These are phyloP conservation scores for Octopus sinensis DNA, from an alignment of 1,140 invertebrate genomes.

Conservation along the genomic window DNA sequence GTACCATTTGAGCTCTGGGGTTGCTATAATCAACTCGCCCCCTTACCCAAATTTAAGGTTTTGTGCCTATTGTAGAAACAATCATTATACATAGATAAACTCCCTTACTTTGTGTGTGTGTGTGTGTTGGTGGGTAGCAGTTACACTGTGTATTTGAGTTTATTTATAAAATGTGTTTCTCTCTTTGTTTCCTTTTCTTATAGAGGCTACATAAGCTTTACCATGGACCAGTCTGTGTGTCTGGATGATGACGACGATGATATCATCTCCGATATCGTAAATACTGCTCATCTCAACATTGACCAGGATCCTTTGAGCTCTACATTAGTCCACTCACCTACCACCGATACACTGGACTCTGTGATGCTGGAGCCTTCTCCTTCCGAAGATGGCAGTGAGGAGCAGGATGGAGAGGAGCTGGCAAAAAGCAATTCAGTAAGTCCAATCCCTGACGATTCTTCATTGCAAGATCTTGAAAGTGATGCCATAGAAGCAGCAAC, in stretches of 20 bases:
- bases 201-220: not conserved
- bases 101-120: no score
- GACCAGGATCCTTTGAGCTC: constrained; percentile 11
- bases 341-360: constrained; percentile 50
- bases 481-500: not conserved
- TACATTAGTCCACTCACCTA: constrained; percentile 37
- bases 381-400: constrained; percentile 31
- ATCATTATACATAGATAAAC: no score
- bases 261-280: constrained; percentile 23
- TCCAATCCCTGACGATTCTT: not conserved
- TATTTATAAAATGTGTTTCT: not conserved
- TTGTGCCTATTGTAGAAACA: no score
- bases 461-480: not conserved
- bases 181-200: not conserved
- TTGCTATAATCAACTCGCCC: no score
- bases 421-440: not conserved
- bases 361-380: constrained; percentile 41
- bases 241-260: constrained; percentile 24
- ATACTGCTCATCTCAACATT: constrained; percentile 17
- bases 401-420: constrained; percentile 7
- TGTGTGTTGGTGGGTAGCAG: no score
- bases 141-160: no score
- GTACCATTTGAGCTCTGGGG: no score
- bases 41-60: no score
- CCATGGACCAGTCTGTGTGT: constrained; percentile 10